Percentiles rank a stretch among this genome's conserved stretches.
These are phyloP conservation scores for Mythimna loreyi DNA, from an alignment of 2,888 invertebrate genomes.

Conservation along the genomic window DNA sequence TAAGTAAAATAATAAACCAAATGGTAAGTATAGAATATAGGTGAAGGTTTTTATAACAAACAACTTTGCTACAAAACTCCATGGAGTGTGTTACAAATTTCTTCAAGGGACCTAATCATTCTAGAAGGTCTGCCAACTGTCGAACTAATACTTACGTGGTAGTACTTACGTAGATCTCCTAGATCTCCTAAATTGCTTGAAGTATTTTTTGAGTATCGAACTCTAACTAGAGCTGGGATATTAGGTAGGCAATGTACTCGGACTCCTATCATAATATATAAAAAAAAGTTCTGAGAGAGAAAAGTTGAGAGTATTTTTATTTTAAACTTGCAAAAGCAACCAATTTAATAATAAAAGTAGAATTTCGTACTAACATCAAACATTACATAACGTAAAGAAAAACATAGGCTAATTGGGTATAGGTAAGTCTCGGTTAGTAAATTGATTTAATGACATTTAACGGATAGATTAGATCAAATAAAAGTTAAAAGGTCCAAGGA, in stretches of 20 bases:
- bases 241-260: no score
- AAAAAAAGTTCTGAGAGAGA: no score
- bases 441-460: neutral
- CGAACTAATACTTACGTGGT: neutral
- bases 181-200: no score
- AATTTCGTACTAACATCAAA: neutral
- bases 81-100: no score
- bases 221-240: no score
- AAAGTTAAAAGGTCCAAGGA: neutral
- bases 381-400: neutral
- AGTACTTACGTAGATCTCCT: no score
- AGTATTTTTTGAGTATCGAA: no score
- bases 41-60: slow-evolving; percentile 4
- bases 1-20: neutral
- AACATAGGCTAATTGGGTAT: no score
- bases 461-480: neutral
- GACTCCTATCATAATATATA: no score
- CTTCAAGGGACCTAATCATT: neutral
- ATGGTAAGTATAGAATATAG: slow-evolving; percentile 5
- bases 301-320: no score
- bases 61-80: neutral
- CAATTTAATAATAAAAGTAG: neutral
- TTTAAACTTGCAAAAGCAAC: no score
- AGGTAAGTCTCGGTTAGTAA: neutral
- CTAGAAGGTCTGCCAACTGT: neutral